Evolutionary conservation across 1,140 invertebrate species (phyloP).

Genomic region (Trinorchestia longiramus): DNA sequence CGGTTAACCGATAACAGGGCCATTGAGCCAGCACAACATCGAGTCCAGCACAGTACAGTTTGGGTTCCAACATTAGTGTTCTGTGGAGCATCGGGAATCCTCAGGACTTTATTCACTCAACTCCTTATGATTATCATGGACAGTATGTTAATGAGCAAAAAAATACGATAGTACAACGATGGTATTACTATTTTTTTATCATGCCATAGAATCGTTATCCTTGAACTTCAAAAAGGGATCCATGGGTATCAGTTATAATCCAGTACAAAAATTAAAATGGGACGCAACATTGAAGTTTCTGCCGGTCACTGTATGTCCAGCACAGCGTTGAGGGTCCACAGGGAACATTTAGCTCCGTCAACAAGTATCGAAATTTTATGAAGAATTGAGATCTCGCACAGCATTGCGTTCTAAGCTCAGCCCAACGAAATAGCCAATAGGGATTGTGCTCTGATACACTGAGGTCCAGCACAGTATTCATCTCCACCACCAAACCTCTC

Average conservation of each 20-base stretch:
- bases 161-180: background rate
- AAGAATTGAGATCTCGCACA: background rate
- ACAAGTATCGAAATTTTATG: background rate
- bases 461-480: background rate
- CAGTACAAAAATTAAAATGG: background rate
- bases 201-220: no score
- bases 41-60: background rate
- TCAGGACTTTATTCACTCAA: background rate
- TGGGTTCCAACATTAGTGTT: background rate
- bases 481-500: background rate
- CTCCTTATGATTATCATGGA: background rate
- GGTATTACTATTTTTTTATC: no score
- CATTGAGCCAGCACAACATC: constrained; percentile 12
- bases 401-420: background rate
- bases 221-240: background rate
- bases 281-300: background rate
- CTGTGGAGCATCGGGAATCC: background rate
- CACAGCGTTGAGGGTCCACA: background rate
- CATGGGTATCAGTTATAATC: background rate
- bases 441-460: background rate
- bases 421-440: background rate
- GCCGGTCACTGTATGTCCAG: background rate
- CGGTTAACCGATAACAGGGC: constrained; percentile 23
- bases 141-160: background rate
- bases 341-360: background rate